These are phyloP conservation scores for Temnopleurus reevesii DNA, from an alignment of 53 echinoderm and acorn worm genomes.

Conservation along the genomic window DNA sequence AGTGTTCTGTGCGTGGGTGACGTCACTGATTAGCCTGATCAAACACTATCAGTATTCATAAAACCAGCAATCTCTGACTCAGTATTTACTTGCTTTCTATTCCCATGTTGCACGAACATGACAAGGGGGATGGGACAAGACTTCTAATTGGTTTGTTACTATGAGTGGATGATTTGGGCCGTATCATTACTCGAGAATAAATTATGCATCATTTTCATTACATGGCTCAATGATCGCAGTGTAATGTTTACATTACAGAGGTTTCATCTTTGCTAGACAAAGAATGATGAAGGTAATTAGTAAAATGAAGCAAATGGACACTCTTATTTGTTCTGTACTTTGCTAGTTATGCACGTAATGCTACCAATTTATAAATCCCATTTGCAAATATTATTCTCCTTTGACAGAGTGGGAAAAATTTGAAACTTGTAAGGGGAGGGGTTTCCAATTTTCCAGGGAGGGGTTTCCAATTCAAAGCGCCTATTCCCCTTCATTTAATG, in stretches of 20 bases:
- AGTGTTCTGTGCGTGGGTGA: neutral
- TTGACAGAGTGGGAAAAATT: too few species aligned
- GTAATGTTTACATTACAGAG: neutral
- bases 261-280: too few species aligned
- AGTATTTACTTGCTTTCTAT: constrained; percentile 8
- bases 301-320: too few species aligned
- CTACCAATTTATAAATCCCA: too few species aligned
- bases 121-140: neutral
- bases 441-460: too few species aligned
- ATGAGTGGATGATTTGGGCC: neutral
- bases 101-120: neutral
- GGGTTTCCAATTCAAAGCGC: too few species aligned
- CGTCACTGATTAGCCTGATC: constrained; percentile 54
- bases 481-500: too few species aligned
- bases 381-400: too few species aligned
- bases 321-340: too few species aligned
- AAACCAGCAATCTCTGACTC: constrained; percentile 28
- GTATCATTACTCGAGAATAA: neutral
- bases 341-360: too few species aligned
- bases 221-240: neutral
- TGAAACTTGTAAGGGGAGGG: too few species aligned
- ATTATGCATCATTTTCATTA: constrained; percentile 1
- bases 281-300: too few species aligned
- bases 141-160: neutral
- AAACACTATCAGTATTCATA: constrained; percentile 56